phyloP scores from a whole-genome alignment of 1,140 invertebrate genomes.

The Diachasma alloeum region DNA sequence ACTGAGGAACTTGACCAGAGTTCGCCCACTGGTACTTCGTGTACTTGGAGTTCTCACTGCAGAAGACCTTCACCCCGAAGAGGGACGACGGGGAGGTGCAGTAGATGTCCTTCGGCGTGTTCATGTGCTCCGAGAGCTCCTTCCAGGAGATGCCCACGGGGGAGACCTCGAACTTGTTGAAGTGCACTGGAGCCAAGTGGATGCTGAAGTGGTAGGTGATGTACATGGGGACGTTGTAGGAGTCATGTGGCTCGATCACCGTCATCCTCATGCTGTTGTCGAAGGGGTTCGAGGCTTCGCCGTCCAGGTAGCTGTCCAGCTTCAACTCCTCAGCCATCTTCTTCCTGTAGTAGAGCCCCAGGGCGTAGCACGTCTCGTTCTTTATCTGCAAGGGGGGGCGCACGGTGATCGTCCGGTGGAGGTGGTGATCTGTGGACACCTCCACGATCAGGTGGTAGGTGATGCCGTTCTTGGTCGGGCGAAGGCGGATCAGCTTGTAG shows the following conservation, averaged over 20 bases:
- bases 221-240: constrained; percentile 78
- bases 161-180: constrained; percentile 76
- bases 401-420: constrained; percentile 72
- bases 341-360: constrained; percentile 79
- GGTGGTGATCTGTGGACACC: constrained; percentile 69
- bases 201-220: constrained; percentile 84
- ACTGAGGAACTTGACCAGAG: constrained; percentile 72
- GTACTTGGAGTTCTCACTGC: constrained; percentile 57
- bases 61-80: constrained; percentile 71
- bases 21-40: constrained; percentile 44
- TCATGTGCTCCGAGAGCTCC: constrained; percentile 74
- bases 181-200: constrained; percentile 76
- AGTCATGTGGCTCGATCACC: constrained; percentile 77
- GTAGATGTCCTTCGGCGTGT: constrained; percentile 69
- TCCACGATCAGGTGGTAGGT: constrained; percentile 76
- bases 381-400: constrained; percentile 80
- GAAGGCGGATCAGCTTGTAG: constrained; percentile 74
- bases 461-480: constrained; percentile 72
- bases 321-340: constrained; percentile 72
- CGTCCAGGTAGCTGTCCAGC: constrained; percentile 65
- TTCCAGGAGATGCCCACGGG: constrained; percentile 82
- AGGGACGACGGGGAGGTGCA: constrained; percentile 70
- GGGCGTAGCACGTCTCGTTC: constrained; percentile 80
- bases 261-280: constrained; percentile 77
- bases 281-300: constrained; percentile 78